These are phyloP conservation scores for Drosophila nasuta DNA, from an alignment of 1,140 invertebrate genomes.

Conservation along the genomic window DNA sequence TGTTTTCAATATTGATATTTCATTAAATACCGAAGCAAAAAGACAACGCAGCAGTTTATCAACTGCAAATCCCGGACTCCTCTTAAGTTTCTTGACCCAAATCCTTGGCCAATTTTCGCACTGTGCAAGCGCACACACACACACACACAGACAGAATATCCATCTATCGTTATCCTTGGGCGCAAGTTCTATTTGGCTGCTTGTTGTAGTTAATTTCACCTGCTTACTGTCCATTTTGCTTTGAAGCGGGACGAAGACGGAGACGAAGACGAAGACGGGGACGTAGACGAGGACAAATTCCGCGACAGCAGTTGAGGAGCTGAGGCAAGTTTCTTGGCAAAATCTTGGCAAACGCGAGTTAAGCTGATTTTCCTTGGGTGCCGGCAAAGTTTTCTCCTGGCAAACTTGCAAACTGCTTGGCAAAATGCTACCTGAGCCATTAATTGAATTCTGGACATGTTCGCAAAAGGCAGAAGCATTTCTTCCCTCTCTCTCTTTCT, in stretches of 20 bases:
- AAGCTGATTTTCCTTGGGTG: slow-evolving; percentile 47
- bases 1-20: not conserved
- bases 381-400: slow-evolving; percentile 34
- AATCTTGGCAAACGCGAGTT: slow-evolving; percentile 50
- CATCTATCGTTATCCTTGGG: slow-evolving; percentile 20
- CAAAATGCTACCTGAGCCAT: slow-evolving; percentile 50
- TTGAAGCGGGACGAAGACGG: not conserved
- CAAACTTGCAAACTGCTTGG: slow-evolving; percentile 42
- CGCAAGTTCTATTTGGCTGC: slow-evolving; percentile 20
- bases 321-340: slow-evolving; percentile 25
- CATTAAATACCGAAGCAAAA: not conserved
- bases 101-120: slow-evolving; percentile 37
- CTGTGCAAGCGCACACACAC: slow-evolving; percentile 10
- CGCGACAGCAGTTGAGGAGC: slow-evolving; percentile 65
- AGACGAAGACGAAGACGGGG: slow-evolving; percentile 34
- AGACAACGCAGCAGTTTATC: slow-evolving; percentile 6
- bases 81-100: slow-evolving; percentile 39
- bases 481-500: slow-evolving; percentile 2
- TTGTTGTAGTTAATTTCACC: slow-evolving; percentile 75
- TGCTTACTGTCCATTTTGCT: slow-evolving; percentile 75
- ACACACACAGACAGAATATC: no score
- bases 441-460: slow-evolving; percentile 56
- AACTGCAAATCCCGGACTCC: slow-evolving; percentile 19
- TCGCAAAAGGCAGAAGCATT: not conserved
- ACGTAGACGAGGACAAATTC: slow-evolving; percentile 50